Evolutionary conservation across 2,113 vertebrate species (phyloP).

Genomic region (Saguinus imperator): DNA sequence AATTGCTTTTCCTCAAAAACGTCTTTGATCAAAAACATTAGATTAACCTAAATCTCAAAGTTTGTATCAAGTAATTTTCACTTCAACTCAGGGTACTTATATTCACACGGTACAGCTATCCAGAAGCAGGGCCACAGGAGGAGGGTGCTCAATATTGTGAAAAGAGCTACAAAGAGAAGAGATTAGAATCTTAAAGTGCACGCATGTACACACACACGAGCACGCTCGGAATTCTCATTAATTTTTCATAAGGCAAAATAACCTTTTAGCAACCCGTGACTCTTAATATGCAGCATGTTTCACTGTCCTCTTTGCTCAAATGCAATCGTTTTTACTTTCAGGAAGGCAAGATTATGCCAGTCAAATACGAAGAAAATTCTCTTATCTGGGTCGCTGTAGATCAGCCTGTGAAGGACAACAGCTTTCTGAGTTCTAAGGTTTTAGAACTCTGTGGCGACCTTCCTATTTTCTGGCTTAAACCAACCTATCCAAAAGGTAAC

Average conservation of each 20-base stretch:
- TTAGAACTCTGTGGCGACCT: conserved; percentile 91
- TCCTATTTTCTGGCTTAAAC: conserved; percentile 95
- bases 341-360: conserved; percentile 94
- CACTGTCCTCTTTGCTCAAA: conserved; percentile 42
- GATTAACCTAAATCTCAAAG: conserved; percentile 78
- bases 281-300: neutral
- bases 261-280: neutral
- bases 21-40: conserved; percentile 83
- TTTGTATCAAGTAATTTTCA: conserved; percentile 77
- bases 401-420: conserved; percentile 90
- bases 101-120: conserved; percentile 13
- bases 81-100: conserved; percentile 56
- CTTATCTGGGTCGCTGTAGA: conserved; percentile 93
- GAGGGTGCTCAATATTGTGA: neutral
- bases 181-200: neutral
- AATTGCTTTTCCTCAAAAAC: conserved; percentile 81
- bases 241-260: neutral
- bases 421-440: conserved; percentile 93
- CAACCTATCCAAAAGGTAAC: conserved; percentile 91
- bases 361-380: conserved; percentile 92
- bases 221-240: neutral
- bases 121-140: neutral
- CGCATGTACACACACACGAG: neutral
- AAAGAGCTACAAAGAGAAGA: neutral
- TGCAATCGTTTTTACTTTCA: conserved; percentile 79